Conservation (phyloP, 2,113 vertebrate genomes). For the Anolis sagrei region DNA sequence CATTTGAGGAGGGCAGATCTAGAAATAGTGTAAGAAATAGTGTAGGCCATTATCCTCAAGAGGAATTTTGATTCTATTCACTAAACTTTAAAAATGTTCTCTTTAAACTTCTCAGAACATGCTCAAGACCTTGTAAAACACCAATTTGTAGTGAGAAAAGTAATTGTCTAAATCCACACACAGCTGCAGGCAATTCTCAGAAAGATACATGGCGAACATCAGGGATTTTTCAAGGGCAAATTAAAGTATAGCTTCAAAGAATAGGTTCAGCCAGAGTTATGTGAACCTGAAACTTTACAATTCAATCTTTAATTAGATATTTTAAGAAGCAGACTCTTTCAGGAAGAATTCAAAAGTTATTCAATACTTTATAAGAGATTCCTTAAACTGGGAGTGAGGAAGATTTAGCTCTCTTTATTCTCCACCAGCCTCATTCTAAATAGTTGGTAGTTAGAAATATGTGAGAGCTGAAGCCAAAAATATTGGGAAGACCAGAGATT, state of each 20-base stretch:
- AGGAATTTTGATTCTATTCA: background rate
- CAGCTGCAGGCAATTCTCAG: background rate
- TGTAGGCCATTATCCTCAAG: slow-evolving; percentile 3
- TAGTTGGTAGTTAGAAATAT: background rate
- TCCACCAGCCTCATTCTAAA: background rate
- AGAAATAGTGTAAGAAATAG: background rate
- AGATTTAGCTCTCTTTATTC: background rate
- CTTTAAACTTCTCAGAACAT: slow-evolving; percentile 12
- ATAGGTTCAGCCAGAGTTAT: background rate
- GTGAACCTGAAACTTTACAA: background rate
- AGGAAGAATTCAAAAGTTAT: background rate
- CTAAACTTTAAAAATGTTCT: background rate
- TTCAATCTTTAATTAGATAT: background rate
- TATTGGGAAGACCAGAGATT: background rate
- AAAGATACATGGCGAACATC: background rate
- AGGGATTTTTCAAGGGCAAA: background rate
- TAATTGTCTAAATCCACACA: background rate
- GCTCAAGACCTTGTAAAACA: slow-evolving; percentile 8
- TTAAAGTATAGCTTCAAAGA: background rate
- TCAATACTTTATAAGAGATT: background rate
- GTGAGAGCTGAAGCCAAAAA: background rate
- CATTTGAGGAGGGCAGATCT: background rate
- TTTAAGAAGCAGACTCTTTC: background rate
- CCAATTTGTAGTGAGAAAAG: background rate
- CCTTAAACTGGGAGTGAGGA: too few relatives aligned